A percentile compares a stretch with the other conserved stretches of the same genome.
These are phyloP conservation scores for Mesodorylaimus sp. DNA, from an alignment of 2,888 invertebrate species.

Conservation along the genomic window DNA sequence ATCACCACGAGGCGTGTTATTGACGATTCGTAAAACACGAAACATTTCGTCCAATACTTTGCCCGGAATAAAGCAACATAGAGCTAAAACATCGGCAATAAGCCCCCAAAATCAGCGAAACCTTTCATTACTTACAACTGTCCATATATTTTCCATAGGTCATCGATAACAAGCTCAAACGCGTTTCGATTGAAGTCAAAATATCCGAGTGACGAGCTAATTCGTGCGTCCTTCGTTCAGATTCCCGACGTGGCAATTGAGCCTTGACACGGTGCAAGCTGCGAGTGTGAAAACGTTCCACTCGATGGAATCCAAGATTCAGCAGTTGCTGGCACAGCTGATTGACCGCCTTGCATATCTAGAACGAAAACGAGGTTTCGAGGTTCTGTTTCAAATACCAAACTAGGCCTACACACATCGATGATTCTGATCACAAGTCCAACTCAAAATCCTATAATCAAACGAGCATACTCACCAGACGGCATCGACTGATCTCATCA, in stretches of 20 bases:
- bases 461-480: no score
- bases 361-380: slow-evolving; percentile 17
- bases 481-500: no score
- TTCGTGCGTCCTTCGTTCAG: slow-evolving; percentile 64
- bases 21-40: slow-evolving; percentile 51
- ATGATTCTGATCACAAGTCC: no score
- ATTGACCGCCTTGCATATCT: slow-evolving; percentile 63
- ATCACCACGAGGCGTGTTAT: no score
- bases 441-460: no score
- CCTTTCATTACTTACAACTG: slow-evolving; percentile 34
- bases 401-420: no score
- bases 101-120: neutral
- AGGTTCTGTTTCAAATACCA: no score
- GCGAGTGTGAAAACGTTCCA: slow-evolving; percentile 54
- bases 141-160: slow-evolving; percentile 76
- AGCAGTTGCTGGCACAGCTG: slow-evolving; percentile 52
- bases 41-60: slow-evolving; percentile 74
- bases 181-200: slow-evolving; percentile 67
- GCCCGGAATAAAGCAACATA: slow-evolving; percentile 81
- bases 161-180: slow-evolving; percentile 77
- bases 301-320: slow-evolving; percentile 60
- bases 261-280: slow-evolving; percentile 60
- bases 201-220: slow-evolving; percentile 73
- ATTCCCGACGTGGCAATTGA: slow-evolving; percentile 65
- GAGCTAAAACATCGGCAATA: slow-evolving; percentile 14